phyloP scores from a whole-genome alignment of 2,797 vertebrate genomes.

The Pachyuromys duprasi region DNA sequence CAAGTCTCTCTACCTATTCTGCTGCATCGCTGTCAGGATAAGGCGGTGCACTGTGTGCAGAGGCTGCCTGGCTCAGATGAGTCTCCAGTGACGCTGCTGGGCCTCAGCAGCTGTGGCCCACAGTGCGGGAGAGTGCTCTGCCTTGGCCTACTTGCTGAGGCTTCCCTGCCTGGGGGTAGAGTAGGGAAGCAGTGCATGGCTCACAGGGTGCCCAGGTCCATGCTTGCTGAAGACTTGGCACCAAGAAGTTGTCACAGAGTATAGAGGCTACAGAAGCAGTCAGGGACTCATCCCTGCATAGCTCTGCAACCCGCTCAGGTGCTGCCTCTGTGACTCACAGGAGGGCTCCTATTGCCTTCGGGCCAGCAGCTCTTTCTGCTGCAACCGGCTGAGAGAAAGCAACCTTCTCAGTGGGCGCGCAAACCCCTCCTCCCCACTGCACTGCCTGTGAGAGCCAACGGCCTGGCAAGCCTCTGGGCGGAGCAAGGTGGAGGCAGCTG shows the following conservation, averaged over 20 bases:
- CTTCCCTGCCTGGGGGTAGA: not conserved
- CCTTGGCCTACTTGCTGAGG: not conserved
- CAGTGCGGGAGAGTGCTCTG: too few species aligned
- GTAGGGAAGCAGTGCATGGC: too few species aligned
- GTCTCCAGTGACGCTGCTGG: not conserved
- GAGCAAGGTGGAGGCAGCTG: not conserved
- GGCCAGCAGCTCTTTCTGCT: not conserved
- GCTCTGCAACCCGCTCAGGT: not conserved
- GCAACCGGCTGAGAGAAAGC: not conserved
- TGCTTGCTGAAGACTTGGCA: not conserved
- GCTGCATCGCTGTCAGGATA: not conserved
- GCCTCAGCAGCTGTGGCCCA: not conserved
- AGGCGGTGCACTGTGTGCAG: not conserved
- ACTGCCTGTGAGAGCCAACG: not conserved
- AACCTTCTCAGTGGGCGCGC: not conserved
- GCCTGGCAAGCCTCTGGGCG: not conserved
- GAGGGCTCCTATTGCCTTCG: not conserved
- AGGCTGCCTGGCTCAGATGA: not conserved
- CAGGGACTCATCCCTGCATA: not conserved
- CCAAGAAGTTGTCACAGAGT: not conserved
- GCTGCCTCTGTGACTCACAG: not conserved
- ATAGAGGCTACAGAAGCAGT: not conserved
- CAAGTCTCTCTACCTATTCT: not conserved
- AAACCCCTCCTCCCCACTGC: not conserved
- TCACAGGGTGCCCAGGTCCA: not conserved